phyloP scores from a whole-genome alignment of 2,888 invertebrate genomes.

The Amphipyra berbera region DNA sequence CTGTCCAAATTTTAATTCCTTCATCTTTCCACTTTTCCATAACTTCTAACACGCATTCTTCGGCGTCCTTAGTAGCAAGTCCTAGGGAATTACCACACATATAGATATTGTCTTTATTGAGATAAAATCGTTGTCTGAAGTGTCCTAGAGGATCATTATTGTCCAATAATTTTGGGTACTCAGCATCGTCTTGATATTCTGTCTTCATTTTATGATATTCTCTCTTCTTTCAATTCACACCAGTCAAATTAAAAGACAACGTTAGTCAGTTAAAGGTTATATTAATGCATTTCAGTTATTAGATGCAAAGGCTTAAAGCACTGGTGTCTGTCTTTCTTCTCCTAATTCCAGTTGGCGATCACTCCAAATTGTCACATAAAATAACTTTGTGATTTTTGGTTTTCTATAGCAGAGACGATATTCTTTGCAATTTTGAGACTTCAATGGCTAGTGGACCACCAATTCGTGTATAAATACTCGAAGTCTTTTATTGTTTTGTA shows the following conservation, averaged over 20 bases:
- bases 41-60: constrained; percentile 64
- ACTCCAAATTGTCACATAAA: too few relatives aligned
- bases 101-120: constrained; percentile 74
- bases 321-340: too few relatives aligned
- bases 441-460: constrained; percentile 4
- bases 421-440: constrained; percentile 4
- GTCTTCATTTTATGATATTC: constrained; percentile 57
- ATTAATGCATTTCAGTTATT: too few relatives aligned
- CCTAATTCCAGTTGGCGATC: too few relatives aligned
- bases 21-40: constrained; percentile 77
- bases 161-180: constrained; percentile 74
- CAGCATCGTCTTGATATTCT: constrained; percentile 67
- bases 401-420: neutral
- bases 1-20: constrained; percentile 78
- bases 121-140: constrained; percentile 75
- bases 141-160: constrained; percentile 76
- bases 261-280: too few relatives aligned
- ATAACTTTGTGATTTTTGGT: too few relatives aligned
- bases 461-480: constrained; percentile 49
- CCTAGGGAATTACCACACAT: constrained; percentile 84
- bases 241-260: too few relatives aligned
- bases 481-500: constrained; percentile 33
- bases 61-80: constrained; percentile 78
- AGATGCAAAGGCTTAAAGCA: too few relatives aligned
- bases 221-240: neutral